These are phyloP conservation scores for Cepaea nemoralis DNA, from an alignment of 1,140 invertebrate species.

Conservation along the genomic window DNA sequence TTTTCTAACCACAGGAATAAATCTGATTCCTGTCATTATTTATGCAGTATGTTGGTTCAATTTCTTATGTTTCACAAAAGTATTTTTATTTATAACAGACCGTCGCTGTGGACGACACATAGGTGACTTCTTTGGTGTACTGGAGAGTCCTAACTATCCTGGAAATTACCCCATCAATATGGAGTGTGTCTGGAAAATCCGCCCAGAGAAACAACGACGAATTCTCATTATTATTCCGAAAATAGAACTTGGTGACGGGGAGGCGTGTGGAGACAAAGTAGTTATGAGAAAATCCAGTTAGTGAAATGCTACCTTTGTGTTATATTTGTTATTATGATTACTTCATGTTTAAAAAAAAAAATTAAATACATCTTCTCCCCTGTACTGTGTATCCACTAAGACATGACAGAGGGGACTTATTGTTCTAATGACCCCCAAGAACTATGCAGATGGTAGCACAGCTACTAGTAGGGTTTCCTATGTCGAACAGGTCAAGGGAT, in stretches of 20 bases:
- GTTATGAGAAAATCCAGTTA: constrained; percentile 72
- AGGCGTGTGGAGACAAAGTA: constrained; percentile 68
- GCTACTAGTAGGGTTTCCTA: too few species aligned
- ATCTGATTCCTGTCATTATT: background rate
- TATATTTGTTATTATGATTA: background rate
- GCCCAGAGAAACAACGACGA: constrained; percentile 66
- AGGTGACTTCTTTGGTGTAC: constrained; percentile 63
- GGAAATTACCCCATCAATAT: constrained; percentile 70
- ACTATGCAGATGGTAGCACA: too few species aligned
- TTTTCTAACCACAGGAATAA: background rate
- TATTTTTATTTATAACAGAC: too few species aligned
- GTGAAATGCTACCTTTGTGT: constrained; percentile 1
- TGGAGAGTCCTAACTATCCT: constrained; percentile 71
- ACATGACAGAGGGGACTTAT: too few species aligned
- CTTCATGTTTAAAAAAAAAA: too few species aligned
- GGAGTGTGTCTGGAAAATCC: constrained; percentile 70
- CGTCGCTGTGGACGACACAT: constrained; percentile 63
- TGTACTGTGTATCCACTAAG: too few species aligned
- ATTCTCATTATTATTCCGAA: constrained; percentile 72
- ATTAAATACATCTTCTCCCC: too few species aligned
- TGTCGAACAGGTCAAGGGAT: too few species aligned
- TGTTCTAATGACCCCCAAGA: too few species aligned
- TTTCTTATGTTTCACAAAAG: background rate
- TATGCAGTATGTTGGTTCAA: background rate
- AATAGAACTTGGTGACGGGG: constrained; percentile 61